These are phyloP conservation scores for Ploceus nigricollis DNA, from an alignment of 2,113 vertebrate genomes.

Conservation along the genomic window DNA sequence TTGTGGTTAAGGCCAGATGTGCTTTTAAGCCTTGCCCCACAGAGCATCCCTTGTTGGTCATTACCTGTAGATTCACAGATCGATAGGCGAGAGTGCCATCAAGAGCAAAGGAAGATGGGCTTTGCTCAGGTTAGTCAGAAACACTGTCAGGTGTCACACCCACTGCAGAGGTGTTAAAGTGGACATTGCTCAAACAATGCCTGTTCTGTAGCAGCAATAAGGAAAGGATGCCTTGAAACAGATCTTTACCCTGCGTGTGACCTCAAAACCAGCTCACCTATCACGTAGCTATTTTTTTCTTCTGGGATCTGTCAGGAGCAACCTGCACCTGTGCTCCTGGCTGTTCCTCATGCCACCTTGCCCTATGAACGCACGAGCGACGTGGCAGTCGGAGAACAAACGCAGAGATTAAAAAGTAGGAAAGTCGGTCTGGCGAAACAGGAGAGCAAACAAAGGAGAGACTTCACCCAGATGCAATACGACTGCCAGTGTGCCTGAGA, in stretches of 20 bases:
- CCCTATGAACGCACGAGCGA: background rate
- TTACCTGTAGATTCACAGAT: background rate
- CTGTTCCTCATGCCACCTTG: background rate
- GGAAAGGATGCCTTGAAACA: background rate
- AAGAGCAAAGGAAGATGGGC: background rate
- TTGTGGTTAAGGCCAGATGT: background rate
- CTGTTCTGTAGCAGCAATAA: background rate
- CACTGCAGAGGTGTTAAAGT: background rate
- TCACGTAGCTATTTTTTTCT: background rate
- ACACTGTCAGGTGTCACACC: background rate
- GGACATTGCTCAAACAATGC: background rate
- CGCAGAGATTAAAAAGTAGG: rapidly evolving
- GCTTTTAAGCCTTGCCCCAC: background rate
- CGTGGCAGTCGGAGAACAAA: constrained; percentile 29
- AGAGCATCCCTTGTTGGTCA: background rate
- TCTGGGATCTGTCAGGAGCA: background rate
- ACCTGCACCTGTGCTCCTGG: background rate
- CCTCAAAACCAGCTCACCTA: background rate
- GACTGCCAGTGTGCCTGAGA: background rate
- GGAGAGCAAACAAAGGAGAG: constrained; percentile 56
- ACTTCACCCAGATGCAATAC: background rate
- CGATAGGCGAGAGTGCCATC: background rate
- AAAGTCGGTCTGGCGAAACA: background rate
- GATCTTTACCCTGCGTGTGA: background rate
- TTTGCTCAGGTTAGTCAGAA: background rate